phyloP scores from a whole-genome alignment of 2,113 vertebrate species.

The Oncorhynchus keta region DNA sequence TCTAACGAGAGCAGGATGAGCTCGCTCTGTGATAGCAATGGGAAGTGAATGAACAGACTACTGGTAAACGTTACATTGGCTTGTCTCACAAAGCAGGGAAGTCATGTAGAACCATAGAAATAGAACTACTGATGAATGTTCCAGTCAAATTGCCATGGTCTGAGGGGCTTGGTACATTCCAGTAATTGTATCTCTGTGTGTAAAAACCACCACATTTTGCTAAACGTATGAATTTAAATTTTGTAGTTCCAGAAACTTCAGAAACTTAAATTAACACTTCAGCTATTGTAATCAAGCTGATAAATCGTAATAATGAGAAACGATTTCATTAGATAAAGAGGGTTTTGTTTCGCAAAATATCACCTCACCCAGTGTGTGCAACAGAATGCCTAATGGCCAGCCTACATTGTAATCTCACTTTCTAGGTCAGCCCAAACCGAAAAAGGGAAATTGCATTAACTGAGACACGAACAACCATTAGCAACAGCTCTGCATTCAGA shows the following conservation, averaged over 20 bases:
- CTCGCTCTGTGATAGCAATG: neutral
- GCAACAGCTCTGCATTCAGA: conserved; percentile 52
- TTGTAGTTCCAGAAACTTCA: neutral
- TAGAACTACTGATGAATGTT: too few species aligned
- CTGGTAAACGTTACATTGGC: too few species aligned
- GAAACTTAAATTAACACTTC: neutral
- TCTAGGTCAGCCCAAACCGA: conserved; percentile 50
- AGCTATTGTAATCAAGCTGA: conserved; percentile 46
- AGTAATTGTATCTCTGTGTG: too few species aligned
- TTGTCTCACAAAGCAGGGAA: too few species aligned
- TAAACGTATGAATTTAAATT: neutral
- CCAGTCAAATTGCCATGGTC: too few species aligned
- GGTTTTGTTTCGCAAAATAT: conserved; percentile 29
- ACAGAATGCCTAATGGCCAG: conserved; percentile 21
- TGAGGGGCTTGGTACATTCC: too few species aligned
- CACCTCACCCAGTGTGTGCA: conserved; percentile 33
- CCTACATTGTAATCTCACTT: conserved; percentile 58
- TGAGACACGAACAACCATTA: conserved; percentile 55
- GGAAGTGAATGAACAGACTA: too few species aligned
- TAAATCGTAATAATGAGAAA: conserved; percentile 37
- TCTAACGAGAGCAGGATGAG: neutral
- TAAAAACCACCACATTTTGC: too few species aligned
- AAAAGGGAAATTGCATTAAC: conserved; percentile 40
- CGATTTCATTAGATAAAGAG: conserved; percentile 25
- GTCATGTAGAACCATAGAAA: too few species aligned